Evolutionary conservation across 2,888 invertebrate genomes (phyloP), one percentile per base, ranked within the genome.

Genomic region (Rambutsinella grinnellia): DNA sequence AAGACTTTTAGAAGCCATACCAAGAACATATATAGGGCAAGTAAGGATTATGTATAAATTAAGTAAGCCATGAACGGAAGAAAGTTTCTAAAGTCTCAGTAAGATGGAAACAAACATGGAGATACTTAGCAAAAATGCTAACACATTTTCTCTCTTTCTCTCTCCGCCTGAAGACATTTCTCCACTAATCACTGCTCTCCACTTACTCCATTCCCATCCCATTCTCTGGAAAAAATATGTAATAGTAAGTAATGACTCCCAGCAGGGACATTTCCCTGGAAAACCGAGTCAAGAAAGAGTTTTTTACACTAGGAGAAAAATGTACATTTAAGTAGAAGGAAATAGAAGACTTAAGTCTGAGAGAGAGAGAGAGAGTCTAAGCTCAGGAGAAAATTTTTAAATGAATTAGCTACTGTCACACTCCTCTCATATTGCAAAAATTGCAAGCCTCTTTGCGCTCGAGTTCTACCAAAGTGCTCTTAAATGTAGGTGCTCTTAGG

Each of bases 111-210:
- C n/a, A 36, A 13, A 36, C 36, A 36, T 36, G 36, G 36, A 36
- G 13, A 13, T 36, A 13, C 36, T 36, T 36, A 36, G 36, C 13
- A 36, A 36, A 36, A 36, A 36, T 13, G 36, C 36, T 36, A 36
- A 36, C 36, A 36, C 36, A 36, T 36, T 36, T 36, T 36, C 36
- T 5, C 6, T 36, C 36, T n/a, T n/a, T n/a, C n/a, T n/a, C n/a
- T n/a, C 36, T 13, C 36, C 28, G 60, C 68, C 68, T 36, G n/a
- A 36, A 68, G 68, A 58, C 68, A 68, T 68, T 68, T 58, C 60
- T 60, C 60, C 66, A 27, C 68, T 68, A 68, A 68, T 68, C 68
- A 68, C 68, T 51, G 68, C 68, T 68, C 36, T 60, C 60, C 60
- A 68, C 68, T 60, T 46, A n/a, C n/a, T n/a, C 13, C 36, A 36